A percentile compares a stretch with the other conserved stretches of the same genome.
Evolutionary conservation across 2,888 invertebrate genomes (phyloP).

Genomic region (Campopleginae sp.): DNA sequence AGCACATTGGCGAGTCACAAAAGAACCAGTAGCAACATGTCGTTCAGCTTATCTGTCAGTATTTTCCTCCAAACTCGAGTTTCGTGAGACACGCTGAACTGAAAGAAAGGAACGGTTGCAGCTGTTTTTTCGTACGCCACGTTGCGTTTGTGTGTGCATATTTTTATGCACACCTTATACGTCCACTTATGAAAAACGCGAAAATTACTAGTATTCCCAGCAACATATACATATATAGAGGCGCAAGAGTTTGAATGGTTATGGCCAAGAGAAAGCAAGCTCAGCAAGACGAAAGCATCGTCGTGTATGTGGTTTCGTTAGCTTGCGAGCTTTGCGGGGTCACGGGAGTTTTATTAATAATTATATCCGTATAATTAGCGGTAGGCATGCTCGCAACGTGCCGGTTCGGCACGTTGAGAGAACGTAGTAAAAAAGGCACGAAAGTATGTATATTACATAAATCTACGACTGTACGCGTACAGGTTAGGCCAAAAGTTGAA

Average conservation of each 20-base stretch:
- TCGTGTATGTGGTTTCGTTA: slow-evolving; percentile 42
- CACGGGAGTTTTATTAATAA: slow-evolving; percentile 71
- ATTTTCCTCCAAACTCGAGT: slow-evolving; percentile 54
- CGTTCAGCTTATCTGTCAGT: slow-evolving; percentile 62
- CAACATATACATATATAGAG: slow-evolving; percentile 17
- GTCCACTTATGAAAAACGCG: slow-evolving; percentile 64
- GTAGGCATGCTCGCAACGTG: slow-evolving; percentile 68
- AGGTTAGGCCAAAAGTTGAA: neutral
- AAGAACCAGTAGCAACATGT: slow-evolving; percentile 42
- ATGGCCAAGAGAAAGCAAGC: slow-evolving; percentile 30
- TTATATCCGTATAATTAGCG: slow-evolving; percentile 73
- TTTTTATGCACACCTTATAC: slow-evolving; percentile 21
- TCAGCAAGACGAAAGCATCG: slow-evolving; percentile 50
- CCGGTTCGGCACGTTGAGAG: slow-evolving; percentile 59
- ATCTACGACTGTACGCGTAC: neutral
- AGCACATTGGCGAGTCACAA: slow-evolving; percentile 44
- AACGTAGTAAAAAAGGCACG: slow-evolving; percentile 17
- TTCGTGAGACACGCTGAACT: slow-evolving; percentile 62
- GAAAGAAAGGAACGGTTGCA: slow-evolving; percentile 30
- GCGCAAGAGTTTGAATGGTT: neutral
- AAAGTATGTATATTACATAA: neutral
- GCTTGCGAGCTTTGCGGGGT: slow-evolving; percentile 53
- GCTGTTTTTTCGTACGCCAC: slow-evolving; percentile 15
- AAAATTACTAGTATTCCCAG: slow-evolving; percentile 58
- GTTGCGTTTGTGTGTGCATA: neutral